These are phyloP conservation scores for Sceliomorpha sp. DNA, from an alignment of 2,888 invertebrate species.

Conservation along the genomic window DNA sequence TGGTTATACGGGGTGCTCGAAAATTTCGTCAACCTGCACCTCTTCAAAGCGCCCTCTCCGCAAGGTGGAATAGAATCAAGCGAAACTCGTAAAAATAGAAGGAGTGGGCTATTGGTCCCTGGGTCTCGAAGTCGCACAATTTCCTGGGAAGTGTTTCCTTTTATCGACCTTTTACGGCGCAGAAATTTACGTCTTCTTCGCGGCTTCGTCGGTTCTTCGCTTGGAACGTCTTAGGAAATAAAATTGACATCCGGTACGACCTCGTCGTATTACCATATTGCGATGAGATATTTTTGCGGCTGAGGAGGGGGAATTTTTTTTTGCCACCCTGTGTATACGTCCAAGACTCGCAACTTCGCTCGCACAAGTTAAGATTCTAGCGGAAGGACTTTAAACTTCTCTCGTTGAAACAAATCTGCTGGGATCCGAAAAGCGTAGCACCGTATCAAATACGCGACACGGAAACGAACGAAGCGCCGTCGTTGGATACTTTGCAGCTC, in stretches of 20 bases:
- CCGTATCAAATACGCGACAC: constrained; percentile 34
- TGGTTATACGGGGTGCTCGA: constrained; percentile 21
- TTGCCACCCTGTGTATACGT: constrained; percentile 10
- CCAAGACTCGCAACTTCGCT: constrained; percentile 14
- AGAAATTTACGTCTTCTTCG: constrained; percentile 36
- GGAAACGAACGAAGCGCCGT: constrained; percentile 30
- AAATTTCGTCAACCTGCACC: neutral
- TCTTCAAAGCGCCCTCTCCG: too few relatives aligned
- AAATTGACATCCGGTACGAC: too few relatives aligned
- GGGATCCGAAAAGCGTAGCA: constrained; percentile 27
- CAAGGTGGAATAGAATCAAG: too few relatives aligned
- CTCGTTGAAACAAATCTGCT: constrained; percentile 48
- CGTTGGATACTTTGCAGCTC: constrained; percentile 5
- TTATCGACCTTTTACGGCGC: constrained; percentile 15
- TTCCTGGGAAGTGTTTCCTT: constrained; percentile 4
- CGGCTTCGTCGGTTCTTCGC: too few relatives aligned
- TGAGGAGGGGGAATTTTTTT: too few relatives aligned
- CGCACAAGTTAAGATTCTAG: constrained; percentile 17
- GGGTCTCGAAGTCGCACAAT: constrained; percentile 22
- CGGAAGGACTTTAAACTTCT: constrained; percentile 37
- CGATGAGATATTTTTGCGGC: too few relatives aligned
- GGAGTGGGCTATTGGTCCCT: constrained; percentile 16
- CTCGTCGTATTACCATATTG: too few relatives aligned
- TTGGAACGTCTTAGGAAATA: too few relatives aligned
- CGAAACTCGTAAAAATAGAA: constrained; percentile 19